Conservation (phyloP, 2,113 vertebrate species). For the Zeus faber region DNA sequence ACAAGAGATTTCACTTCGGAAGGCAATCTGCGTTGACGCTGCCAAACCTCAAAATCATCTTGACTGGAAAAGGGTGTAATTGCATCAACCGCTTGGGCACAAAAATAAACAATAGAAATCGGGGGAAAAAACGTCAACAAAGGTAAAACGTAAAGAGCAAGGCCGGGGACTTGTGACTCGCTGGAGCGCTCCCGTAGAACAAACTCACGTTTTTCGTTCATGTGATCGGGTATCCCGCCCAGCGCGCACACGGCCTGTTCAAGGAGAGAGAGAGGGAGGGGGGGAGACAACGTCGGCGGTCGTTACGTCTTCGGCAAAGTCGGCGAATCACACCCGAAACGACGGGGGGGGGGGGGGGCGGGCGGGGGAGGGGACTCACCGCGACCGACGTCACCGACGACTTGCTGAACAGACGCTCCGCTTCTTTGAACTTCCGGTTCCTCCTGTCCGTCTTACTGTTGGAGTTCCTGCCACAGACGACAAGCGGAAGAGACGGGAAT, state of each 20-base stretch:
- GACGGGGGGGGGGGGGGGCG: not conserved
- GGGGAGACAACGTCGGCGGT: not conserved
- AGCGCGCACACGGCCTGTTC: slow-evolving; percentile 90
- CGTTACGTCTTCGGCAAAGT: not conserved
- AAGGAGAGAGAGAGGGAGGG: slow-evolving; percentile 2
- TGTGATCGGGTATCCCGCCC: slow-evolving; percentile 94
- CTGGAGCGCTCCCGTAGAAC: no score
- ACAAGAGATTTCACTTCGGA: no score
- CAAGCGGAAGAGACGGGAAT: slow-evolving; percentile 1
- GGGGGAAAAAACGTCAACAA: no score
- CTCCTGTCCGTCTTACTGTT: slow-evolving; percentile 96
- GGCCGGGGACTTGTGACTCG: no score
- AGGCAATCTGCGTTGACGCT: no score
- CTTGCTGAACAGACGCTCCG: slow-evolving; percentile 97
- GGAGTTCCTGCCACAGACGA: slow-evolving; percentile 80
- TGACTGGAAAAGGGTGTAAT: no score
- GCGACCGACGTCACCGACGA: slow-evolving; percentile 96
- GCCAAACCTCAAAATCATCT: no score
- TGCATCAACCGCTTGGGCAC: no score
- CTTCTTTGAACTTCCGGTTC: slow-evolving; percentile 97
- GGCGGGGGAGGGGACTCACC: slow-evolving; percentile 71
- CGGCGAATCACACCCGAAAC: not conserved
- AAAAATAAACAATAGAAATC: no score
- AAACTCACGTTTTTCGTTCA: slow-evolving; percentile 95
- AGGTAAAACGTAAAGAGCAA: no score